phyloP scores from a whole-genome alignment of 2,888 invertebrate species.

The Pristionchus exspectatus region DNA sequence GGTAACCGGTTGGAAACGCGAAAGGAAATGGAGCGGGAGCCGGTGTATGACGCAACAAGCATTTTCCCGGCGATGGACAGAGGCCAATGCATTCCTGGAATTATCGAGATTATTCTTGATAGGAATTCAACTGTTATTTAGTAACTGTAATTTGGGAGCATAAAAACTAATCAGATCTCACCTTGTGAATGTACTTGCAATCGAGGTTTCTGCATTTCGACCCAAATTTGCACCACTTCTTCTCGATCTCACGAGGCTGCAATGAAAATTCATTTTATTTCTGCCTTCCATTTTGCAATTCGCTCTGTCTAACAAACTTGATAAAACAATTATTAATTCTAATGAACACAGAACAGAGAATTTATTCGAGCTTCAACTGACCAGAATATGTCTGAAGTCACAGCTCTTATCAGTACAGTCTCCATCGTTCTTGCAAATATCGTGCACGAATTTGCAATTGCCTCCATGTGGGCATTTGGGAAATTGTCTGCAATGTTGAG shows the following conservation, averaged over 20 bases:
- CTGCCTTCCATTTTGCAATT: too few relatives aligned
- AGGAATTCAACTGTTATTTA: neutral
- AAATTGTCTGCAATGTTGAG: neutral
- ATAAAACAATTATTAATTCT: neutral
- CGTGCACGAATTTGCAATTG: neutral
- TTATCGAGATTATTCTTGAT: neutral
- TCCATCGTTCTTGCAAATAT: neutral
- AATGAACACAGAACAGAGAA: neutral
- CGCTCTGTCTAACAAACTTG: too few relatives aligned
- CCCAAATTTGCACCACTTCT: neutral
- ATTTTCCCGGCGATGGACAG: neutral
- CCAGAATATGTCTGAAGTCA: neutral
- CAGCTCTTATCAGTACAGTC: neutral
- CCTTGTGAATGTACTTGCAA: neutral
- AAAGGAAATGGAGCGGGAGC: neutral
- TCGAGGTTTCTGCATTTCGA: neutral
- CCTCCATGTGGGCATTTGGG: slow-evolving; percentile 1
- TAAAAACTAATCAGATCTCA: too few relatives aligned
- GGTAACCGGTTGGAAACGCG: neutral
- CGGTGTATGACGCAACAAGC: slow-evolving; percentile 16
- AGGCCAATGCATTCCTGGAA: neutral
- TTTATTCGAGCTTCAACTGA: neutral
- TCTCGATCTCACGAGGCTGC: neutral
- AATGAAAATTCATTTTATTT: neutral
- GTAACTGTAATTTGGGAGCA: too few relatives aligned